Percentiles rank a stretch among this genome's conserved stretches.
Evolutionary conservation across 2,888 invertebrate species (phyloP).

Genomic region (Dendrolimus pini): DNA sequence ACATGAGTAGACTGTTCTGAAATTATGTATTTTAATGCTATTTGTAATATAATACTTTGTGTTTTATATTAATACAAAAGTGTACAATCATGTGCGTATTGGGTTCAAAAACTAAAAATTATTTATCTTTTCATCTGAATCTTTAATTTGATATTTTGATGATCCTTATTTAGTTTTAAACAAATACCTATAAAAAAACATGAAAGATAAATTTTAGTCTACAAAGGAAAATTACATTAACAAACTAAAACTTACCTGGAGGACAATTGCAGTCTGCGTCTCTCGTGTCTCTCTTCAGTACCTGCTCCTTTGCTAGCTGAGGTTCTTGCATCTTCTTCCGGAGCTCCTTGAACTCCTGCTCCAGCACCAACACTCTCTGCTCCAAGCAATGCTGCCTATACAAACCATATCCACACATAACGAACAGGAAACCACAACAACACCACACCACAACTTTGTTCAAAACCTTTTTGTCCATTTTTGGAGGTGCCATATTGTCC

Average conservation of each 20-base stretch:
- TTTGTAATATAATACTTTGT: too few relatives aligned
- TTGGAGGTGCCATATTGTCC: slow-evolving; percentile 42
- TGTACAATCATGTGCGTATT: too few relatives aligned
- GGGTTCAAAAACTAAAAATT: too few relatives aligned
- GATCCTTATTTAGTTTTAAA: too few relatives aligned
- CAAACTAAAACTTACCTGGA: slow-evolving; percentile 43
- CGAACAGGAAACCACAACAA: slow-evolving; percentile 54
- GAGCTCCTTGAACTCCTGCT: slow-evolving; percentile 37
- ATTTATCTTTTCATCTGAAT: too few relatives aligned
- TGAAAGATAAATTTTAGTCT: too few relatives aligned
- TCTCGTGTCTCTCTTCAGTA: slow-evolving; percentile 44
- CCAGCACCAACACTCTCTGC: slow-evolving; percentile 49
- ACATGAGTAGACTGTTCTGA: too few relatives aligned
- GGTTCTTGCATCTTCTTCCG: slow-evolving; percentile 20
- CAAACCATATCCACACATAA: slow-evolving; percentile 53
- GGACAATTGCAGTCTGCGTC: slow-evolving; percentile 67
- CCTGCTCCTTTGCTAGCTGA: slow-evolving; percentile 23
- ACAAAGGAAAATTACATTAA: too few relatives aligned
- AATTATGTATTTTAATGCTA: too few relatives aligned
- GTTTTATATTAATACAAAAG: too few relatives aligned
- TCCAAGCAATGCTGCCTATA: slow-evolving; percentile 59
- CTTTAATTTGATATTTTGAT: too few relatives aligned
- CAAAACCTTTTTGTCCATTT: slow-evolving; percentile 35
- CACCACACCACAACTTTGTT: slow-evolving; percentile 64
- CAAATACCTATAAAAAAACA: too few relatives aligned